Evolutionary conservation across 2,888 invertebrate genomes (phyloP).

Genomic region (Pollenia angustigena): DNA sequence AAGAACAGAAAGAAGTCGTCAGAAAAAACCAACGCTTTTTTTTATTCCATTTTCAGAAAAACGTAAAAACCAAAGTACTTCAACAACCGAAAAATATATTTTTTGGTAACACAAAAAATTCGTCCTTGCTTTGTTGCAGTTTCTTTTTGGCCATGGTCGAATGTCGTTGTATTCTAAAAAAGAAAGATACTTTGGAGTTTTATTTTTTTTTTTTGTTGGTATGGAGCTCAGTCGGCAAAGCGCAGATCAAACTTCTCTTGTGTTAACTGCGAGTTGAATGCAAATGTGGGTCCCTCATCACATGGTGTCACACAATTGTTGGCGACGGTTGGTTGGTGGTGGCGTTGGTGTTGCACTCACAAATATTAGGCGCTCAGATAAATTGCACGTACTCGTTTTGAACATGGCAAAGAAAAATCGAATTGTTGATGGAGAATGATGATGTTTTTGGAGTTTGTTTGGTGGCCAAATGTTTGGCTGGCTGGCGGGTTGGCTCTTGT

Average conservation of each 20-base stretch:
- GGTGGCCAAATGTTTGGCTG: not conserved
- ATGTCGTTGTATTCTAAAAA: slow-evolving; percentile 79
- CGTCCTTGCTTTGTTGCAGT: slow-evolving; percentile 83
- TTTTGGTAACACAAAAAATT: slow-evolving; percentile 80
- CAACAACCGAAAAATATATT: slow-evolving; percentile 76
- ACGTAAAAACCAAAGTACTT: slow-evolving; percentile 65
- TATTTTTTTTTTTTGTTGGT: slow-evolving; percentile 72
- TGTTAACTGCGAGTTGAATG: slow-evolving; percentile 25
- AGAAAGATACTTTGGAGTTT: slow-evolving; percentile 75
- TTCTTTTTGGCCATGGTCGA: slow-evolving; percentile 79
- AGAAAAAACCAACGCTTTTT: slow-evolving; percentile 32
- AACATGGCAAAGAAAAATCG: slow-evolving; percentile 46
- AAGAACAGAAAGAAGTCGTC: slow-evolving; percentile 48
- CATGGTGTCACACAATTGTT: slow-evolving; percentile 55
- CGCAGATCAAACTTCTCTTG: slow-evolving; percentile 35
- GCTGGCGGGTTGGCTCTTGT: slow-evolving; percentile 22
- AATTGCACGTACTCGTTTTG: slow-evolving; percentile 42
- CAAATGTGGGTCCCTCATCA: slow-evolving; percentile 56
- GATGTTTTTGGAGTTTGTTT: slow-evolving; percentile 1
- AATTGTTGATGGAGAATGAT: slow-evolving; percentile 24
- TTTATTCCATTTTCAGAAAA: slow-evolving; percentile 49
- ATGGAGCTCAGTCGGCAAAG: not conserved
- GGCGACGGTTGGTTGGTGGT: slow-evolving; percentile 32
- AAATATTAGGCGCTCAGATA: slow-evolving; percentile 71
- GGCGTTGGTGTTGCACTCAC: slow-evolving; percentile 56